These are phyloP conservation scores for Stigmatopora argus DNA, from an alignment of 2,113 vertebrate species.

Conservation along the genomic window DNA sequence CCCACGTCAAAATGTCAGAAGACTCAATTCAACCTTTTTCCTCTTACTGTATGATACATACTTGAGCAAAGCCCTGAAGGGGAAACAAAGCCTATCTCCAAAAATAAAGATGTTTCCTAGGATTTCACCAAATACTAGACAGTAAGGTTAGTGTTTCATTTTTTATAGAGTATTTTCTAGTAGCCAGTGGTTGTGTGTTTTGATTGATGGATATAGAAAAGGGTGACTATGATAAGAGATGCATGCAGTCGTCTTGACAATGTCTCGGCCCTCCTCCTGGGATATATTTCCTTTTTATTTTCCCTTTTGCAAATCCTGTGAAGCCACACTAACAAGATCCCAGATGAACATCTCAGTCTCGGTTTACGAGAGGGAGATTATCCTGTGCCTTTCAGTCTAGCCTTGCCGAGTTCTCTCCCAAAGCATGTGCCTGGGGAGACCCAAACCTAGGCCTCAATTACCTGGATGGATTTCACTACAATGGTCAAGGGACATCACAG, in stretches of 20 bases:
- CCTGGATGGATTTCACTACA: conserved; percentile 44
- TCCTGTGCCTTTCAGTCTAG: conserved; percentile 35
- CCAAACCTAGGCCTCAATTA: conserved; percentile 58
- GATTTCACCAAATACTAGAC: conserved; percentile 26
- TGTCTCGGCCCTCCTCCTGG: conserved; percentile 15
- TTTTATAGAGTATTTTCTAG: conserved; percentile 40
- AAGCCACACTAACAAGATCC: conserved; percentile 64
- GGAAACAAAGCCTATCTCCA: conserved; percentile 50
- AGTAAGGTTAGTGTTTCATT: conserved; percentile 41
- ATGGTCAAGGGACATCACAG: conserved; percentile 45
- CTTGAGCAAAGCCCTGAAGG: conserved; percentile 38
- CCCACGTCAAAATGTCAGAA: neutral
- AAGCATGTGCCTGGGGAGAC: conserved; percentile 35
- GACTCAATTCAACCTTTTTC: conserved; percentile 44
- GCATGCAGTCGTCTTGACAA: conserved; percentile 10
- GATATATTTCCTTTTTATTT: conserved; percentile 17
- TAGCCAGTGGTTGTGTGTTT: conserved; percentile 15
- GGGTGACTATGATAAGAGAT: conserved; percentile 16
- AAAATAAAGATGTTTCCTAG: conserved; percentile 49
- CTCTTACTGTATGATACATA: conserved; percentile 28
- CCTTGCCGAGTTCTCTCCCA: conserved; percentile 41
- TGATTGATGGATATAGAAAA: conserved; percentile 3
- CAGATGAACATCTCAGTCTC: conserved; percentile 35
- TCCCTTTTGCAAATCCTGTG: conserved; percentile 14
- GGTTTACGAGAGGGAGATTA: conserved; percentile 41